These are phyloP conservation scores for Holothuria glaberrima DNA, from an alignment of 35 echinoderm and acorn worm species.

Conservation along the genomic window DNA sequence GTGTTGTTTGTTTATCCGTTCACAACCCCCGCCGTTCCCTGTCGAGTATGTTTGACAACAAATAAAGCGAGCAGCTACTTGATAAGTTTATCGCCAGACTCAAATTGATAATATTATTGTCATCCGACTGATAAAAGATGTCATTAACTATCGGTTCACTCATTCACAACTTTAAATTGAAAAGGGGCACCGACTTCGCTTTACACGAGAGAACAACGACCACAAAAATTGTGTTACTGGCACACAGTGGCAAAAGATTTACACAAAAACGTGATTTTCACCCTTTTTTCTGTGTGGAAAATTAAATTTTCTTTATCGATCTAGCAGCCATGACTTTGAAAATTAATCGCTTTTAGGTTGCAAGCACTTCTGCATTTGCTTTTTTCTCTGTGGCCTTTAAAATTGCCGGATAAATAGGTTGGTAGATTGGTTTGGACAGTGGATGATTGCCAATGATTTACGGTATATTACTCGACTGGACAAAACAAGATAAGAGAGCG, in stretches of 20 bases:
- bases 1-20: conserved; percentile 31
- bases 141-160: conserved; percentile 39
- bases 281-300: background rate
- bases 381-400: conserved; percentile 12
- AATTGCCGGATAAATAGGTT: conserved; percentile 16
- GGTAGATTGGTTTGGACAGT: conserved; percentile 7
- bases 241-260: conserved; percentile 23
- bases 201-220: conserved; percentile 5
- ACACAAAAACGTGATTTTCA: conserved; percentile 39
- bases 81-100: conserved; percentile 26
- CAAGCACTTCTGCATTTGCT: background rate
- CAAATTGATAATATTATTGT: conserved; percentile 45
- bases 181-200: conserved; percentile 37
- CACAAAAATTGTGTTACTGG: conserved; percentile 34
- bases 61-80: conserved; percentile 14
- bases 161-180: conserved; percentile 57
- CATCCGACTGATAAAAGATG: conserved; percentile 45
- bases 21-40: conserved; percentile 15
- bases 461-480: background rate
- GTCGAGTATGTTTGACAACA: conserved; percentile 38
- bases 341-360: conserved; percentile 7
- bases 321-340: no score
- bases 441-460: conserved; percentile 13
- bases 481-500: no score
- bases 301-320: conserved; percentile 36